A percentile compares a stretch with the other conserved stretches of the same genome.
These are phyloP conservation scores for Cygnus olor DNA, from an alignment of 2,797 vertebrate species.

Conservation along the genomic window DNA sequence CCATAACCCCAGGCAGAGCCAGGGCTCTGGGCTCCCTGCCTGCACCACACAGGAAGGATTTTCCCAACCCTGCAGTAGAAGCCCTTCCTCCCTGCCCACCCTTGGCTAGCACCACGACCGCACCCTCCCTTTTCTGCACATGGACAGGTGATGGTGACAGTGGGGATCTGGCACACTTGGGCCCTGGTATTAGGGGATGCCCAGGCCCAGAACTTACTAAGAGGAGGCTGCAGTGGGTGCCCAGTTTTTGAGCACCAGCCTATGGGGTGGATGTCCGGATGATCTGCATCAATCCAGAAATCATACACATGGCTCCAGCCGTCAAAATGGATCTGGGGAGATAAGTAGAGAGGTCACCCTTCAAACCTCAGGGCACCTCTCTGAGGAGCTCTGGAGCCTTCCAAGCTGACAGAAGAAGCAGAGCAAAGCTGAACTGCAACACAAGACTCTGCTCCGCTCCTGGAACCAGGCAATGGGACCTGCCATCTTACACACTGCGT, in stretches of 20 bases:
- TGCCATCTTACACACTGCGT: neutral
- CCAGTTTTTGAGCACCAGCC: constrained; percentile 95
- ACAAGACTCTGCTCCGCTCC: neutral
- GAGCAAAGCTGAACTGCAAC: neutral
- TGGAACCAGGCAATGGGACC: neutral
- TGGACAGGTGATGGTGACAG: neutral
- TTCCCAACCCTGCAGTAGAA: neutral
- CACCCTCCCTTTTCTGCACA: neutral
- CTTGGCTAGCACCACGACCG: neutral
- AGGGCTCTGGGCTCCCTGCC: neutral
- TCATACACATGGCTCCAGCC: constrained; percentile 96
- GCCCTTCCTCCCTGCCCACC: neutral
- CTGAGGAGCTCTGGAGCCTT: neutral
- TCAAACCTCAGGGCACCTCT: neutral
- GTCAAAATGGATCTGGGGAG: constrained; percentile 91
- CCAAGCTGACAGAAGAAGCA: neutral
- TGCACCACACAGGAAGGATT: neutral
- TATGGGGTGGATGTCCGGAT: constrained; percentile 93
- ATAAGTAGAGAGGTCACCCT: neutral
- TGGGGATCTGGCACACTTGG: fast-evolving
- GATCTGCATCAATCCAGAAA: constrained; percentile 96
- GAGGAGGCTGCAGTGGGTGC: constrained; percentile 91
- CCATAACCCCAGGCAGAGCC: neutral
- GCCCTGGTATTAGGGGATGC: neutral
- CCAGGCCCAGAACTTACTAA: constrained; percentile 72